Conservation (phyloP, 2,113 vertebrate species). For the Arothron firmamentum region DNA sequence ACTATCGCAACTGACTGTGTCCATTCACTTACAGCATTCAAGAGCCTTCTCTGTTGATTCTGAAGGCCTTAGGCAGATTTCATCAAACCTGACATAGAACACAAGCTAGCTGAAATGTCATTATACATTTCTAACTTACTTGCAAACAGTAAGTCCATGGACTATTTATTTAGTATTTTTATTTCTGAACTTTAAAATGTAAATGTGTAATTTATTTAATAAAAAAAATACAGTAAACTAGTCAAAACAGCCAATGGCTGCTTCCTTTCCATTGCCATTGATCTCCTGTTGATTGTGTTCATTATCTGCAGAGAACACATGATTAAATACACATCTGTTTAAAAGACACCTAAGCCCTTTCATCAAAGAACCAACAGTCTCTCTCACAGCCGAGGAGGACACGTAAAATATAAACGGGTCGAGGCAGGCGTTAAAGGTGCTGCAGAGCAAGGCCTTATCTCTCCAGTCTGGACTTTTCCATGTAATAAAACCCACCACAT, state of each 20-base stretch:
- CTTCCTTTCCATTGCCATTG: conserved; percentile 55
- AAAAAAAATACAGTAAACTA: conserved; percentile 29
- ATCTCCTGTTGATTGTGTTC: conserved; percentile 53
- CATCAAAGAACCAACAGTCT: conserved; percentile 51
- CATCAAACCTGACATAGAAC: too few species aligned
- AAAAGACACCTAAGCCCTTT: conserved; percentile 38
- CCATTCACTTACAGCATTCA: too few species aligned
- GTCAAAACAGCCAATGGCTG: conserved; percentile 16
- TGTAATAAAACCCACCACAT: conserved; percentile 77
- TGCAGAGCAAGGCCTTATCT: conserved; percentile 75
- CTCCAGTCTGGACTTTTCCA: conserved; percentile 75
- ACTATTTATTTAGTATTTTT: background rate
- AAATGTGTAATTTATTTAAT: conserved; percentile 49
- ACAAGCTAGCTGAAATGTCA: too few species aligned
- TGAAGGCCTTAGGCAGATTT: too few species aligned
- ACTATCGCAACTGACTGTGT: too few species aligned
- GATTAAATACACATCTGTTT: conserved; percentile 30
- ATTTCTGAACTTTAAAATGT: conserved; percentile 32
- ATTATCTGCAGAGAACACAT: conserved; percentile 38
- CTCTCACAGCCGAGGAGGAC: conserved; percentile 78
- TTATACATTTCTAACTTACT: background rate
- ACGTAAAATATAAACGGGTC: conserved; percentile 90
- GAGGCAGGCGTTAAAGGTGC: conserved; percentile 84
- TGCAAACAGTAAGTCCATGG: conserved; percentile 19
- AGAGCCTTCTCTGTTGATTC: too few species aligned